Evolutionary conservation across 2,113 vertebrate genomes (phyloP).

Genomic region (Lanius collurio): DNA sequence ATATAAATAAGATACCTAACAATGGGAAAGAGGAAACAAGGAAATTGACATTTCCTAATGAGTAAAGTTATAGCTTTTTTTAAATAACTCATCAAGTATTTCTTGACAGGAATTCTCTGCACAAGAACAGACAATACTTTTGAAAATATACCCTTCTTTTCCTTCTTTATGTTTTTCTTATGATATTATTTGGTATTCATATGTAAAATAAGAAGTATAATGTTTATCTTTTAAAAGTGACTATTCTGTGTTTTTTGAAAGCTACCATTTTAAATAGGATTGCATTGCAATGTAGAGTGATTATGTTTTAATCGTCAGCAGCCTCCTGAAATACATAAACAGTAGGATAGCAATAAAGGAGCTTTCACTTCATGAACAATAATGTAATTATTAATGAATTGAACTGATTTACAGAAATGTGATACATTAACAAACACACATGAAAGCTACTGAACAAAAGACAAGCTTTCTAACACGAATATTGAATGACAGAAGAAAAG

Average conservation of each 20-base stretch:
- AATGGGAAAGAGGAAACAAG: neutral
- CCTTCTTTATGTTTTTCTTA: neutral
- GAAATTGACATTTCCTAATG: neutral
- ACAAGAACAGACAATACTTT: neutral
- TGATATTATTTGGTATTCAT: neutral
- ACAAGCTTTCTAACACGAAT: neutral
- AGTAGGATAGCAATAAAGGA: neutral
- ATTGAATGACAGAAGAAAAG: neutral
- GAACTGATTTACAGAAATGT: neutral
- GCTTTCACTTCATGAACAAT: neutral
- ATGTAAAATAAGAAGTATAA: neutral
- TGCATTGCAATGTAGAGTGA: neutral
- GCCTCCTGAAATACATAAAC: neutral
- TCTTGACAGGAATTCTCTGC: neutral
- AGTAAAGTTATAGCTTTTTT: neutral
- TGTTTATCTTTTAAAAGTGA: neutral
- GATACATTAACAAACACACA: neutral
- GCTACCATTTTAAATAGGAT: neutral
- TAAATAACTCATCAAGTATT: neutral
- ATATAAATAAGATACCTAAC: neutral
- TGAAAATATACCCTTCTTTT: neutral
- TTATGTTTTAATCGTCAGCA: neutral
- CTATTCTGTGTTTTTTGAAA: neutral
- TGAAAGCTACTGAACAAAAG: neutral
- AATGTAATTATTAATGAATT: neutral